Base-by-base conservation (phyloP, 2,888 invertebrate species). In the Melieria omissa region DNA sequence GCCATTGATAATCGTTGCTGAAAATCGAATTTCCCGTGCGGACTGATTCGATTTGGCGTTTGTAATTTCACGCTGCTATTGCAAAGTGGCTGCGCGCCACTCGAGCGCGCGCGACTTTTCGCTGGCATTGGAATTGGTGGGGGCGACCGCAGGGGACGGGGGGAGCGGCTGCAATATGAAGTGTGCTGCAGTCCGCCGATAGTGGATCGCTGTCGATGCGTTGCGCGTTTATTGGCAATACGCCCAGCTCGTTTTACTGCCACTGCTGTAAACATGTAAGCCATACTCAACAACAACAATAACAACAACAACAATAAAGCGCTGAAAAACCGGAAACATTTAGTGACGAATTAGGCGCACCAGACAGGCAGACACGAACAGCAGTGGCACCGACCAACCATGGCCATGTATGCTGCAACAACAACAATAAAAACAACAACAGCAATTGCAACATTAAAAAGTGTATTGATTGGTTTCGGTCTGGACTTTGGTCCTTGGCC, bases 41-140 rank as follows among this genome's bases (percentile, higher is more conserved):
- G 84, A 82, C 81, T 85, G 84, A 84, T 84, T 84, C 84, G 86
- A 85, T 84, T 84, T 85, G 81, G 82, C 84, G 84, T 80, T 80
- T 85, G 86, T 84, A 85, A 84, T 84, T 84, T 84, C 85, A 85
- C 85, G 86, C 83, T 69, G 69, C 61, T 69, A 62, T 62, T 69
- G 54, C 67, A 67, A 67, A 67, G 67, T 67, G 67, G 58, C 62
- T 57, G 55, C 47, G 29, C 55, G 62, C 47, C 62, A 52, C 41
- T 61, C 45, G 8, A 10, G 85, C 83, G 84, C 61, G 54, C 65
- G 46, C 14, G 6, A 10, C 5, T 49, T 49, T 16, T 64, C 16
- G 49, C 16, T 70, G 46, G 42, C 9, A 54, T 69, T 64, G 14
- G 14, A 8, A 10, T 70, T 69, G 55, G n/a, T 5, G 14, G 6